Evolutionary conservation across 37 sponge, comb jelly and placozoan species (phyloP).

Genomic region (Geodia barretti): DNA sequence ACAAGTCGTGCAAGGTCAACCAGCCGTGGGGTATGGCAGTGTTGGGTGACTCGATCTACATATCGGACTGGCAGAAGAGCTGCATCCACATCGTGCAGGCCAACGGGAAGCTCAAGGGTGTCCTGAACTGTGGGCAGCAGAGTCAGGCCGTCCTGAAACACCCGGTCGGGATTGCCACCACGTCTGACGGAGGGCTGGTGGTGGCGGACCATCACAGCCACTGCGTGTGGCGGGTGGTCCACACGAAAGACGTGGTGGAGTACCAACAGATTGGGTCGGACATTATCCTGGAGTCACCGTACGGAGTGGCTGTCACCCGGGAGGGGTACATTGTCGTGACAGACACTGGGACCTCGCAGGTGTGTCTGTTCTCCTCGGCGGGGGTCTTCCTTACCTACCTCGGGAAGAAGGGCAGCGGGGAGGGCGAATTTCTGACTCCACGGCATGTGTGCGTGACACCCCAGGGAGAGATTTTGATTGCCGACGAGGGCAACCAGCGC

Average conservation of each 20-base stretch:
- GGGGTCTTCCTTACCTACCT: constrained; percentile 25
- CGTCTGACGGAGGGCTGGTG: constrained; percentile 3
- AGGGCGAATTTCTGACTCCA: constrained; percentile 30
- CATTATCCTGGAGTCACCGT: constrained; percentile 27
- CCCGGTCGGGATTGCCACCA: constrained; percentile 35
- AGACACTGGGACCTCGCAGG: constrained; percentile 35
- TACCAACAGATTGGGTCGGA: constrained; percentile 9
- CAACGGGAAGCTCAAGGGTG: neutral
- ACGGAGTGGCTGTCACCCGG: constrained; percentile 13
- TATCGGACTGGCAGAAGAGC: constrained; percentile 32
- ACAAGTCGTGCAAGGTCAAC: neutral
- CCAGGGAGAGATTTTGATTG: constrained; percentile 25
- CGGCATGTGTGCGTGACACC: constrained; percentile 29
- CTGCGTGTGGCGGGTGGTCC: constrained; percentile 34
- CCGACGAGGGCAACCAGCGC: constrained; percentile 41
- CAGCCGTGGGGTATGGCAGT: constrained; percentile 48
- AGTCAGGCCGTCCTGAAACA: neutral
- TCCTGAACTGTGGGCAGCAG: neutral
- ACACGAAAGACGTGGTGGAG: neutral
- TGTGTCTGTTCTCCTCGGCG: constrained; percentile 28
- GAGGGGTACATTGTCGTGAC: constrained; percentile 22
- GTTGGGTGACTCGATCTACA: constrained; percentile 3
- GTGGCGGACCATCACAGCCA: constrained; percentile 38
- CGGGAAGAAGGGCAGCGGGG: constrained; percentile 23
- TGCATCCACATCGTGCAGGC: constrained; percentile 33